Evolutionary conservation across 2,888 invertebrate species (phyloP), one percentile per base, ranked within the genome.

Genomic region (Lycophotia porphyrea): DNA sequence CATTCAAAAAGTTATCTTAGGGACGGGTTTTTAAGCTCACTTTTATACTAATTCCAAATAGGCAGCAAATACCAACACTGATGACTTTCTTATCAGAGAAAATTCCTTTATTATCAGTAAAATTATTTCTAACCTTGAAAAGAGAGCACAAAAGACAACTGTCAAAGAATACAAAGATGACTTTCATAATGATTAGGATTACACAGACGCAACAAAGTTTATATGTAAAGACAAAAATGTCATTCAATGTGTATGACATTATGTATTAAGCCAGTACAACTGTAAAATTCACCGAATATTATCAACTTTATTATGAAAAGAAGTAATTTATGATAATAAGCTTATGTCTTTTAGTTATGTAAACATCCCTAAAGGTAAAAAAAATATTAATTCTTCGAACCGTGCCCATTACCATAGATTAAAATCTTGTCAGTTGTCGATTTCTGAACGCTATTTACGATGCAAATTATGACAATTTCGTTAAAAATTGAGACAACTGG

Each of bases 351-450:
- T 71, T 68, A 66, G 74, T 78, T 69, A 84, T 61, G n/a, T 61
- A 65, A 82, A 82, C 64, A 82, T 71, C 49, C 63, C 36, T 31
- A n/a, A 70, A 85, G 60, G 49, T 81, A 81, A 74, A 80, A 84
- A 58, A 15, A 42, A 71, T 78, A 84, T 78, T 60, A 82, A 82
- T 75, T 73, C 72, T 68, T 60, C 60, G 75, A 58, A 79, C 70
- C 67, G 67, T 24, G 47, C 78, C 69, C 75, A 82, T 85, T 85
- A 85, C 36, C 82, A 84, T 84, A 85, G 64, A 84, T 84, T 84
- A 75, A 72, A 81, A 85, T 85, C 75, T 78, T 82, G 78, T 71
- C 85, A 75, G 68, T 67, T 63, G 74, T 65, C 82, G 63, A 85
- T 84, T 78, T 70, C n/a, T 36, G 70, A 84, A 73, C 64, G 75